phyloP scores from a whole-genome alignment of 2,888 invertebrate genomes.

The Andrena praecox region DNA sequence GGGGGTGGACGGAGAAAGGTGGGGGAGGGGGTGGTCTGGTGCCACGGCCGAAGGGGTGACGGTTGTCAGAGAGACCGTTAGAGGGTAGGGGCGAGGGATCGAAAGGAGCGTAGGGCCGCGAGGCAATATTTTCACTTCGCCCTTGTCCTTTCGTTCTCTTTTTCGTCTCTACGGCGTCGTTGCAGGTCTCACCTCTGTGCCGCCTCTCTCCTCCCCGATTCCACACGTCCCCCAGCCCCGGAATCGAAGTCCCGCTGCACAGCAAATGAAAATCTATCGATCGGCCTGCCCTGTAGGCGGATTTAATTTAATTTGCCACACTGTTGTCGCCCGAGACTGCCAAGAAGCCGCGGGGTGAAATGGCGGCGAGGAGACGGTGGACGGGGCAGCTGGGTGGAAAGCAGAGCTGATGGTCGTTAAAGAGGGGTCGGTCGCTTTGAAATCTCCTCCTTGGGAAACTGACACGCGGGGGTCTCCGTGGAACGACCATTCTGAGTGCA shows the following conservation, averaged over 20 bases:
- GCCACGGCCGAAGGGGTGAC: slow-evolving; percentile 31
- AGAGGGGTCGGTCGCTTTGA: slow-evolving; percentile 37
- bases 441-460: slow-evolving; percentile 25
- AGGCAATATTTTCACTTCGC: slow-evolving; percentile 74
- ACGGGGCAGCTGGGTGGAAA: background rate
- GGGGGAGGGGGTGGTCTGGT: slow-evolving; percentile 15
- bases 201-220: slow-evolving; percentile 10
- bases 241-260: slow-evolving; percentile 61
- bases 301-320: slow-evolving; percentile 76
- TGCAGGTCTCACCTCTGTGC: slow-evolving; percentile 20
- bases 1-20: slow-evolving; percentile 14
- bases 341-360: slow-evolving; percentile 33
- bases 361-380: background rate
- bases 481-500: background rate
- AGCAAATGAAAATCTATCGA: slow-evolving; percentile 77
- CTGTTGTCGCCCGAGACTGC: slow-evolving; percentile 68
- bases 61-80: slow-evolving; percentile 43
- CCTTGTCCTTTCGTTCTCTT: slow-evolving; percentile 65
- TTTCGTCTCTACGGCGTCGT: slow-evolving; percentile 55
- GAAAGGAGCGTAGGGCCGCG: slow-evolving; percentile 57
- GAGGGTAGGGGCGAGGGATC: slow-evolving; percentile 2
- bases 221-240: slow-evolving; percentile 26
- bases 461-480: background rate
- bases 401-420: slow-evolving; percentile 66
- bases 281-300: slow-evolving; percentile 71